Base-by-base conservation (phyloP, 1,140 invertebrate species). In the Sminthurinus signatus region DNA sequence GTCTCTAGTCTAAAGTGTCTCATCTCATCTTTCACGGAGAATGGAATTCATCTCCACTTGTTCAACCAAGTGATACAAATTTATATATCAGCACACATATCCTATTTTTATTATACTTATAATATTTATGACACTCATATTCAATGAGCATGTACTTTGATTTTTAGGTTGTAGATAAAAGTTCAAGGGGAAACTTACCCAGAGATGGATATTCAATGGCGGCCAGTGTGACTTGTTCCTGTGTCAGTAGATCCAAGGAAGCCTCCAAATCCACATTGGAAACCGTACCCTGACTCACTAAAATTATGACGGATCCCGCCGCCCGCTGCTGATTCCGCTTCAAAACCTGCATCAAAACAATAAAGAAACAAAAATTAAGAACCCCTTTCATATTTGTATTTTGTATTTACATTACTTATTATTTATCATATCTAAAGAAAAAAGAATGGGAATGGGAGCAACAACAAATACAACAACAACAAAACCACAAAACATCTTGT, bases 231-330 rank as follows among this genome's bases (percentile, higher is more conserved):
- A 72, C 67, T 67, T 72, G 67, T 46, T 72, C 70, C 19, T 36
- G 29, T 48, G 62, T 50, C 15, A 72, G 56, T 8, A 72, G 31
- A 23, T 72, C 70, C 12, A 72, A 52, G 2, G 70, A 72, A 17
- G 62, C 50, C 69, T 72, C 70, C 61, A 72, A 59, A 31, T 72
- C 70, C 2, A 65, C 50, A 54, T 59, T 69, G 0, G 67, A 67
- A 15, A 72, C 70, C 17, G 67, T 68, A 2, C 64, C 68, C 61
- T 67, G 64, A 46, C 57, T 64, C 46, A 82, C 77, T 5, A 82
- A 68, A n/a, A 83, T 75, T 60, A 83, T 79, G 17, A 82, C 78
- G 51, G 80, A 79, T 67, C 75, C 80, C 0, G 81, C 80, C 2
- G 79, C 75, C 25, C 67, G 52, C 56, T 65, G 64, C 31, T 68